Percentiles rank a stretch among this genome's conserved stretches.
Conservation (phyloP, 2,888 invertebrate genomes). For the Ornithoptera priamus region DNA sequence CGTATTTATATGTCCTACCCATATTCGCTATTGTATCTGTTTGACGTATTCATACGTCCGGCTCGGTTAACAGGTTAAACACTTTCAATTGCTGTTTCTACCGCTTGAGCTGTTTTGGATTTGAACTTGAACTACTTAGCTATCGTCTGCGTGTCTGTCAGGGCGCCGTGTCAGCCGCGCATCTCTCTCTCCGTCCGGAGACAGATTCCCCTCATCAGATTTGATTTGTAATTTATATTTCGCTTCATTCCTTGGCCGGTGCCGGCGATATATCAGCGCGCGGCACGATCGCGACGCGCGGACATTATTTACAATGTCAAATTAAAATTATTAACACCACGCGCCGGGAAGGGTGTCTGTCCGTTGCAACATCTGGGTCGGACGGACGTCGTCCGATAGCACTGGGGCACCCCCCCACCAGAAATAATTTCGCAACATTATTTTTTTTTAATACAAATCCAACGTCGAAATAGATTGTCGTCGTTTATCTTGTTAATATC, state of each 20-base stretch:
- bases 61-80: too few relatives aligned
- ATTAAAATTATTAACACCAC: constrained; percentile 25
- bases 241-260: constrained; percentile 9
- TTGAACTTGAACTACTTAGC: too few relatives aligned
- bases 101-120: too few relatives aligned
- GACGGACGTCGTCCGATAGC: too few relatives aligned
- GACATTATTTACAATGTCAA: constrained; percentile 29
- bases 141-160: background rate
- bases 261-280: constrained; percentile 10
- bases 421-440: background rate
- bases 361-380: constrained; percentile 17
- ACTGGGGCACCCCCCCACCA: too few relatives aligned
- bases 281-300: constrained; percentile 2
- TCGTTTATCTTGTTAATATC: background rate
- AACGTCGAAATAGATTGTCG: background rate
- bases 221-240: constrained; percentile 26
- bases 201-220: constrained; percentile 13
- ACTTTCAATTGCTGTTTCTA: too few relatives aligned
- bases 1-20: too few relatives aligned
- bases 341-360: background rate
- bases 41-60: too few relatives aligned
- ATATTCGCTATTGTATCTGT: too few relatives aligned
- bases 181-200: constrained; percentile 1
- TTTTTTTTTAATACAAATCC: background rate
- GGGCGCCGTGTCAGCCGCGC: background rate